Conservation (phyloP, 2,888 invertebrate genomes). For the Luperina nickerlii region DNA sequence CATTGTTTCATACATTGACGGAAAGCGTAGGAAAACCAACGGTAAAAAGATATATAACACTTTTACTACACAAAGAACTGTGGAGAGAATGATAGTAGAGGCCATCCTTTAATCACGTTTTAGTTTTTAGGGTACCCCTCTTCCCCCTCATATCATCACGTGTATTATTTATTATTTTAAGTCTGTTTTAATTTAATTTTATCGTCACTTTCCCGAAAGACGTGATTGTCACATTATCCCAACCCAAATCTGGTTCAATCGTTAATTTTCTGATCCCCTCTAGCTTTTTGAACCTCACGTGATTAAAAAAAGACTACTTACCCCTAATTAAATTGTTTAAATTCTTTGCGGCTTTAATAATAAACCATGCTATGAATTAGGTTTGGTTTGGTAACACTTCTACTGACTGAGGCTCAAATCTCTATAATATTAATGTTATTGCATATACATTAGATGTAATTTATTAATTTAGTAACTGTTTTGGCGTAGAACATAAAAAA, state of each 20-base stretch:
- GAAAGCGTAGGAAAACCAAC: not conserved
- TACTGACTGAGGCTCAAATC: conserved; percentile 28
- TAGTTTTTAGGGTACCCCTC: too few relatives aligned
- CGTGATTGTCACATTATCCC: too few relatives aligned
- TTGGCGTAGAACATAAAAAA: conserved; percentile 8
- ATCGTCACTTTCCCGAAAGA: too few relatives aligned
- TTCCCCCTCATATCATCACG: too few relatives aligned
- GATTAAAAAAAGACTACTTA: too few relatives aligned
- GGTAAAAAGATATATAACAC: not conserved
- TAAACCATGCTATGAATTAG: not conserved
- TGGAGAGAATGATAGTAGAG: not conserved
- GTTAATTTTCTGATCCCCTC: too few relatives aligned
- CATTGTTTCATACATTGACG: not conserved
- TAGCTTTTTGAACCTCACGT: too few relatives aligned
- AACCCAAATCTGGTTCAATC: too few relatives aligned
- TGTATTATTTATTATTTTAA: too few relatives aligned
- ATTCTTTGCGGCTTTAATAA: not conserved
- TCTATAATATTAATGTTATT: not conserved
- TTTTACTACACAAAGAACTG: not conserved
- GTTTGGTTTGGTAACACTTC: not conserved
- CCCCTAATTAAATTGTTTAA: not conserved
- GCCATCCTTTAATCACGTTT: too few relatives aligned
- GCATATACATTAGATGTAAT: not conserved
- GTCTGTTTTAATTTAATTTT: too few relatives aligned
- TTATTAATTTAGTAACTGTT: not conserved